phyloP scores from a whole-genome alignment of 2,113 vertebrate species.

The Gnathonemus longibarbis region DNA sequence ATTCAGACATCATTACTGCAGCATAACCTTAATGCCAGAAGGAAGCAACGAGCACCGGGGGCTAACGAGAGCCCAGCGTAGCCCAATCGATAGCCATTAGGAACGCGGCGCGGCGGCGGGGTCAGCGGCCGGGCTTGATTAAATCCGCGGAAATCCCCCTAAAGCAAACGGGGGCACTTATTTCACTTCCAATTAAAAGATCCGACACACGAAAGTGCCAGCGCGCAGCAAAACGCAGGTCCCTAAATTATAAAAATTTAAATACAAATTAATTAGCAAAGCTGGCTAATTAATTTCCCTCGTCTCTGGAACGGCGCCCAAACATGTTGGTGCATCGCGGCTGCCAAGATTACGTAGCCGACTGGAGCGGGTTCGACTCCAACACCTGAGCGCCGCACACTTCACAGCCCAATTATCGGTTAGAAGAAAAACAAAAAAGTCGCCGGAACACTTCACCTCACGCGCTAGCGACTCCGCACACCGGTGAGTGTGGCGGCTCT shows the following conservation, averaged over 20 bases:
- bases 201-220: background rate
- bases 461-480: background rate
- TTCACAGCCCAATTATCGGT: background rate
- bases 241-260: background rate
- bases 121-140: conserved; percentile 3
- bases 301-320: background rate
- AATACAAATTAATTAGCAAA: conserved; percentile 1
- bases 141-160: conserved; percentile 7
- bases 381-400: background rate
- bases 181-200: conserved; percentile 9
- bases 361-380: background rate
- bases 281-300: background rate
- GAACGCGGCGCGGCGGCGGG: background rate
- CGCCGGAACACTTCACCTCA: background rate
- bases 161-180: background rate
- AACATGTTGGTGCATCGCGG: background rate
- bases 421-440: background rate
- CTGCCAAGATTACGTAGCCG: background rate
- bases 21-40: background rate
- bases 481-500: background rate
- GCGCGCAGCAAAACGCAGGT: background rate
- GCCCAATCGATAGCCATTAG: conserved; percentile 18
- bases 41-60: background rate
- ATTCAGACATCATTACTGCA: background rate
- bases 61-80: conserved; percentile 9